Evolutionary conservation across 2,113 vertebrate species (phyloP).

Genomic region (Diglossa brunneiventris): DNA sequence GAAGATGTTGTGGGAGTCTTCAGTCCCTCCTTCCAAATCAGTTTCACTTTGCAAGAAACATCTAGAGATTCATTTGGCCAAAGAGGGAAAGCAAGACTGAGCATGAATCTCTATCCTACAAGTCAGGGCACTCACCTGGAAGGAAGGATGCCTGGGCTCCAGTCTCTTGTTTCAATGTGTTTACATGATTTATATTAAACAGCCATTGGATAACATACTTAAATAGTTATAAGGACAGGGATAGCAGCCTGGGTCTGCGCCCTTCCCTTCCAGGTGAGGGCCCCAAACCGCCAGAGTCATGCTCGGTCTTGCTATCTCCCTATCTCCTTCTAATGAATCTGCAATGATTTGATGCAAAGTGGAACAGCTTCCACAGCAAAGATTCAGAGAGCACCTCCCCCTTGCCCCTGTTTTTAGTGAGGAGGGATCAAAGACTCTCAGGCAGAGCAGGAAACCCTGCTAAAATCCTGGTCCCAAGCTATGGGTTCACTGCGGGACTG

Average conservation of each 20-base stretch:
- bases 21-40: not conserved
- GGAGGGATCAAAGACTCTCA: not conserved
- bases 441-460: not conserved
- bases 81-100: conserved; percentile 12
- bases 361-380: not conserved
- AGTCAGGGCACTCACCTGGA: not conserved
- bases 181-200: not conserved
- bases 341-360: not conserved
- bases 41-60: not conserved
- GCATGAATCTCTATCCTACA: not conserved
- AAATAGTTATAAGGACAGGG: not conserved
- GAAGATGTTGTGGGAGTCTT: not conserved
- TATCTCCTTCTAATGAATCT: conserved; percentile 26
- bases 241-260: not conserved
- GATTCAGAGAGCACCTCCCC: not conserved
- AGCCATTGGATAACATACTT: conserved; percentile 14
- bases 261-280: conserved; percentile 18
- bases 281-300: conserved; percentile 23
- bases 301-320: not conserved
- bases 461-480: rapidly evolving
- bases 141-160: not conserved
- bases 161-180: not conserved
- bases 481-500: not conserved
- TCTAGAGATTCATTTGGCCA: not conserved
- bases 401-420: not conserved